phyloP scores from a whole-genome alignment of 2,797 vertebrate species.

The Somateria mollissima region DNA sequence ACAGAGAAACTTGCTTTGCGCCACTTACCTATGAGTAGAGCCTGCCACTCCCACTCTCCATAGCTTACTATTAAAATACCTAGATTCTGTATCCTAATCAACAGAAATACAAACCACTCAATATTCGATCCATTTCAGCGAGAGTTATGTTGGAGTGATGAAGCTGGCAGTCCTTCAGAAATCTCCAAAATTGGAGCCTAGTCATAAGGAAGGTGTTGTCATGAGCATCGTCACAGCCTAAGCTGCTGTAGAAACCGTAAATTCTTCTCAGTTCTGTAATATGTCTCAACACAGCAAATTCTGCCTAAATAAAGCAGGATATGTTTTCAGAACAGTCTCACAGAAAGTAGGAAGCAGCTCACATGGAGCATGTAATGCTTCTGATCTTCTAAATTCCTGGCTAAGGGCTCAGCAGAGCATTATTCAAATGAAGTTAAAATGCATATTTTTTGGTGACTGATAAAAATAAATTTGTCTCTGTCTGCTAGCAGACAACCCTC shows the following conservation, averaged over 20 bases:
- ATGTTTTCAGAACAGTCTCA: not conserved
- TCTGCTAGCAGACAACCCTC: not conserved
- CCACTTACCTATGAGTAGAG: not conserved
- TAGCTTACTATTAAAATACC: not conserved
- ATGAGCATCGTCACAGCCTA: constrained; percentile 76
- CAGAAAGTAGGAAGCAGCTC: not conserved
- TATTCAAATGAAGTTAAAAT: not conserved
- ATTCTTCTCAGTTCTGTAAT: constrained; percentile 80
- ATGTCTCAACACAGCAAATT: constrained; percentile 82
- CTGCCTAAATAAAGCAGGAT: constrained; percentile 78
- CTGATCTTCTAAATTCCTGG: not conserved
- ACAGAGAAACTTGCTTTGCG: not conserved
- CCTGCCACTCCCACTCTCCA: not conserved
- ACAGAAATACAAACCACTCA: constrained; percentile 76
- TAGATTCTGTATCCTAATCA: not conserved
- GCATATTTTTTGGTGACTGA: not conserved
- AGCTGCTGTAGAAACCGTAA: constrained; percentile 88
- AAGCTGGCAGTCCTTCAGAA: constrained; percentile 90
- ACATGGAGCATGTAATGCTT: not conserved
- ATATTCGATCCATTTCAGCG: constrained; percentile 80
- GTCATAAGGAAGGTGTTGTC: constrained; percentile 84
- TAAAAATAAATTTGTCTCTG: not conserved
- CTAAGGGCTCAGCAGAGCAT: not conserved
- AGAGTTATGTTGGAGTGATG: constrained; percentile 83
- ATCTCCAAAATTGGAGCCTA: constrained; percentile 89